Conservation (phyloP, 2,113 vertebrate species). For the Todiramphus chloris region DNA sequence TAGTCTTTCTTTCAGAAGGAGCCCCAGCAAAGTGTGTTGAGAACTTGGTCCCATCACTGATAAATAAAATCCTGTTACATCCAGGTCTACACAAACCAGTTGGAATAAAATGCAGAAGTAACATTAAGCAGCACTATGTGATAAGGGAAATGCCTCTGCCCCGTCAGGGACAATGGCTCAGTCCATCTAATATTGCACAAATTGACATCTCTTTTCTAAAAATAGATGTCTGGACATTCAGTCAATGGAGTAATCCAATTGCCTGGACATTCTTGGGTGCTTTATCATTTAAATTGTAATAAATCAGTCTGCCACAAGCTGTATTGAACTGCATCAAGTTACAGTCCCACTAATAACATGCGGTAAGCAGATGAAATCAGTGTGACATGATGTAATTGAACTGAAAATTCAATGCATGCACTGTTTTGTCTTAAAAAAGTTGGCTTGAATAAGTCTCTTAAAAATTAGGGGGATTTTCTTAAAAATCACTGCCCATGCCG, state of each 20-base stretch:
- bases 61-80: not conserved
- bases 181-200: conserved; percentile 50
- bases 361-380: conserved; percentile 67
- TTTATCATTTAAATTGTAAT: conserved; percentile 78
- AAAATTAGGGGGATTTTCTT: conserved; percentile 14
- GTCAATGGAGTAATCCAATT: conserved; percentile 77
- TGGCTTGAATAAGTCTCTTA: not conserved
- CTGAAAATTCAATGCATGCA: conserved; percentile 49
- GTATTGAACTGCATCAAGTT: conserved; percentile 49
- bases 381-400: conserved; percentile 32
- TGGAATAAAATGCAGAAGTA: not conserved
- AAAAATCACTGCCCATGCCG: not conserved
- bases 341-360: conserved; percentile 57
- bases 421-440: conserved; percentile 52
- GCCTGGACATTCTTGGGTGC: conserved; percentile 72
- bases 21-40: not conserved
- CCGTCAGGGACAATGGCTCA: not conserved
- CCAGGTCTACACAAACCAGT: not conserved
- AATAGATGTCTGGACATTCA: conserved; percentile 73
- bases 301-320: conserved; percentile 70
- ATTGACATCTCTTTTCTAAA: conserved; percentile 63
- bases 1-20: not conserved
- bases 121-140: not conserved
- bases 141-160: not conserved
- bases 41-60: not conserved